A percentile compares a stretch with the other conserved stretches of the same genome.
Conservation (phyloP, 2,888 invertebrate species). For the Polyploca ridens region DNA sequence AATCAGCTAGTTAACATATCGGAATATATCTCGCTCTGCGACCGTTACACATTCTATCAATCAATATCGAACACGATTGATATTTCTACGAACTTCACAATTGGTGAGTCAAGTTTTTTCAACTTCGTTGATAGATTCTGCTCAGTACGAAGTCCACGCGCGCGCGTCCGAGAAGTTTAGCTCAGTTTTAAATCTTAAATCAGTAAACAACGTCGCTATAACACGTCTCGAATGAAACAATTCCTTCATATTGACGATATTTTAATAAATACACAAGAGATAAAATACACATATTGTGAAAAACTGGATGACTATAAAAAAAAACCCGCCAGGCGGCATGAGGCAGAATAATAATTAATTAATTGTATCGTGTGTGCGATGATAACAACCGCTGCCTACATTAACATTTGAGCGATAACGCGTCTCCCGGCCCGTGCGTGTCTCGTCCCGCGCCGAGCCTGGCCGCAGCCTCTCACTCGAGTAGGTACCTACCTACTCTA, state of each 20-base stretch:
- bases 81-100: background rate
- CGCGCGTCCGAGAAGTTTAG: background rate
- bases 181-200: background rate
- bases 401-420: background rate
- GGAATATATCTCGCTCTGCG: background rate
- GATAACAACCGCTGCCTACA: background rate
- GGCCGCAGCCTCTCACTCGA: too few species aligned
- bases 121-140: slow-evolving; percentile 7
- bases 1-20: background rate
- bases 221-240: background rate
- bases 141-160: slow-evolving; percentile 2
- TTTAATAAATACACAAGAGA: background rate
- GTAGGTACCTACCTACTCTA: too few species aligned
- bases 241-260: background rate
- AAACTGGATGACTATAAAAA: slow-evolving; percentile 1
- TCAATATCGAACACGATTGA: background rate
- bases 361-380: slow-evolving; percentile 1
- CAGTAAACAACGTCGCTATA: background rate
- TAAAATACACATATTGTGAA: background rate
- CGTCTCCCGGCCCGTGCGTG: background rate
- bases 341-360: background rate
- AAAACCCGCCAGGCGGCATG: background rate
- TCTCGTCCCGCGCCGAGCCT: too few species aligned
- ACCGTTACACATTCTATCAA: background rate
- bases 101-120: slow-evolving; percentile 8